Base-by-base conservation (phyloP, 2,797 vertebrate species). In the Gambelia wislizenii region DNA sequence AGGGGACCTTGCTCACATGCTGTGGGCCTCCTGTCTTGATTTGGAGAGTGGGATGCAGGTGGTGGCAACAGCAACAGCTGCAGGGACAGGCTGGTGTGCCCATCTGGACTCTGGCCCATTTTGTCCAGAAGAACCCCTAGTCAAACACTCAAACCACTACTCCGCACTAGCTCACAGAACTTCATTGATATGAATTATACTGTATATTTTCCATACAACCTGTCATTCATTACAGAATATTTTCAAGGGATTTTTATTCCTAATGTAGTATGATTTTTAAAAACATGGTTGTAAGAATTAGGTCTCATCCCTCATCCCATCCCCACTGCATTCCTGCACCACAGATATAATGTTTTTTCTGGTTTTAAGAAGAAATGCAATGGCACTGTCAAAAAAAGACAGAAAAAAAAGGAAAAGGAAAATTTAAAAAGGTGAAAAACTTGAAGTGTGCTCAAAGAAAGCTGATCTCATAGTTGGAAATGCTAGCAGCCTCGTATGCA, bases 401-500 rank as follows among this genome's bases (percentile, higher is more conserved):
- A 67, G 64, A 33, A 13, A 67, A 33, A 67, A 67, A 56, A 54
- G 36, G n/a, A 42, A 30, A 33, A 12, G 6, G 9, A 13, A 1
- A 36, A 18, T n/a, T n/a, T n/a, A 25, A 27, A 54, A n/a, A 1
- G 10, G 12, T 69, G 64, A 47, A 47, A 77, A 18, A 49, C 30
- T 14, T 72, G 89, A 76, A 54, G 70, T 82, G 36, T 42, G 83
- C 91, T 92, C 87, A 91, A 89, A 77, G 89, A 96, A 91, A 93
- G 96, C 95, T 96, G 95, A 87, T 91, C 94, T 93, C 93, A 91
- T 84, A 83, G 93, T 36, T 87, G 86, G 85, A 94, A 92, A 92
- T 92, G 95, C 94, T 90, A 91, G 92, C 93, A 93, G 94, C 94
- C 95, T 95, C 94, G 97, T 95, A 91, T 93, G 91, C 86, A 93